phyloP scores from a whole-genome alignment of 2,797 vertebrate species.

The Mormyrus hasselquistii region DNA sequence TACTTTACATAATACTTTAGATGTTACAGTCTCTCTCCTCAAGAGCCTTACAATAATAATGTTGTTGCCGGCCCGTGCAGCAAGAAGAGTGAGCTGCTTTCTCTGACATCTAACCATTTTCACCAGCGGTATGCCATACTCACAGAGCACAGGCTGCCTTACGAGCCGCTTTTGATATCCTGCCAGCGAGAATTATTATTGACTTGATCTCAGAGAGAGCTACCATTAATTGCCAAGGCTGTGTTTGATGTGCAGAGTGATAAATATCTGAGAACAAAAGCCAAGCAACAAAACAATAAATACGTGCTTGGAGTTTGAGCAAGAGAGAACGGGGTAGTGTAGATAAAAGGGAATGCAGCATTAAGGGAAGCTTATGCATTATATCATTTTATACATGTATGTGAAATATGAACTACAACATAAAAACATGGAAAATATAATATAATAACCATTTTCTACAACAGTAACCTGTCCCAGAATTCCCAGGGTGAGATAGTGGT shows the following conservation, averaged over 20 bases:
- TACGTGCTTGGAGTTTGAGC: background rate
- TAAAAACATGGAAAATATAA: background rate
- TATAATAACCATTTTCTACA: background rate
- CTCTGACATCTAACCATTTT: background rate
- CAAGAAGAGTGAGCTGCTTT: conserved; percentile 13
- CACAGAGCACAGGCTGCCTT: background rate
- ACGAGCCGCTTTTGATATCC: background rate
- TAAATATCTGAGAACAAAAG: conserved; percentile 13
- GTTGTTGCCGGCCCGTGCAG: background rate
- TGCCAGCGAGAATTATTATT: conserved; percentile 11
- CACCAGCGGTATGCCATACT: conserved; percentile 10
- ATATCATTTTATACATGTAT: background rate
- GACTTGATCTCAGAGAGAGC: conserved; percentile 21
- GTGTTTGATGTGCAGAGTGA: background rate
- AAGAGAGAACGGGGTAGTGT: background rate
- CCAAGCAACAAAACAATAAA: background rate
- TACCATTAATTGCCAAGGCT: conserved; percentile 23
- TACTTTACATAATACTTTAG: background rate
- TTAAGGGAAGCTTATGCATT: background rate
- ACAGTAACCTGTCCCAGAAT: background rate
- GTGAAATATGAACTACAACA: background rate
- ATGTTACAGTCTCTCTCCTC: background rate
- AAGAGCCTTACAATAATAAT: background rate
- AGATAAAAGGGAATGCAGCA: background rate
- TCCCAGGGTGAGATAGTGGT: background rate